phyloP scores from a whole-genome alignment of 2,888 invertebrate species.

The Acleris emargana region DNA sequence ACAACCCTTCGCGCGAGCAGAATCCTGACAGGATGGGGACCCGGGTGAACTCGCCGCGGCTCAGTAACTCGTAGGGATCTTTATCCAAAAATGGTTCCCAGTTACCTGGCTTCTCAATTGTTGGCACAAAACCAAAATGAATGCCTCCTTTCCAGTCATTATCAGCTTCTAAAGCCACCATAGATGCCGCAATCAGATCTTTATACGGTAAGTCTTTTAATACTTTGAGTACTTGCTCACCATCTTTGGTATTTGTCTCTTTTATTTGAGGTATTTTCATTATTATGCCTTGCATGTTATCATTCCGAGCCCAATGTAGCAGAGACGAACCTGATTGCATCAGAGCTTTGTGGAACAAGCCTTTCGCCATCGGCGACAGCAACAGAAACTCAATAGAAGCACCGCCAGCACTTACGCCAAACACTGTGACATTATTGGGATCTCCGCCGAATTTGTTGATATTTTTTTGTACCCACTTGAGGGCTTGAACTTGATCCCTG shows the following conservation, averaged over 20 bases:
- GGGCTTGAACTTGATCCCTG: constrained; percentile 79
- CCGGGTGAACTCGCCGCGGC: constrained; percentile 69
- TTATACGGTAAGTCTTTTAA: constrained; percentile 59
- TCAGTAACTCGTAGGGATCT: constrained; percentile 63
- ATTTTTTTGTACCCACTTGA: constrained; percentile 80
- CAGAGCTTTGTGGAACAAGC: constrained; percentile 81
- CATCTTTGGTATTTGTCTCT: constrained; percentile 49
- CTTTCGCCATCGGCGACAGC: constrained; percentile 71
- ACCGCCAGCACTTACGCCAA: constrained; percentile 81
- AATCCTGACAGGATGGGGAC: constrained; percentile 79
- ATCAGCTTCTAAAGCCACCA: constrained; percentile 51
- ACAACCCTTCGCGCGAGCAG: constrained; percentile 73
- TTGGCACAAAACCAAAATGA: constrained; percentile 78
- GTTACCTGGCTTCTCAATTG: constrained; percentile 65
- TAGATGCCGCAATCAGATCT: constrained; percentile 61
- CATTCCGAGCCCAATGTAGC: constrained; percentile 74
- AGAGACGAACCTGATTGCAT: constrained; percentile 81
- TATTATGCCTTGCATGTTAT: constrained; percentile 57
- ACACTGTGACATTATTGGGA: constrained; percentile 75
- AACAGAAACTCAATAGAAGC: constrained; percentile 74
- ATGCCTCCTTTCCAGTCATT: constrained; percentile 60
- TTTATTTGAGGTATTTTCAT: constrained; percentile 57
- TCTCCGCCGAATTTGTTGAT: constrained; percentile 77
- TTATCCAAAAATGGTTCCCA: constrained; percentile 74
- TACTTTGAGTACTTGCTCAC: constrained; percentile 57